Conservation (phyloP, 30 jellyfish, hydroid and myxozoan genomes). For the Aurelia sp. region DNA sequence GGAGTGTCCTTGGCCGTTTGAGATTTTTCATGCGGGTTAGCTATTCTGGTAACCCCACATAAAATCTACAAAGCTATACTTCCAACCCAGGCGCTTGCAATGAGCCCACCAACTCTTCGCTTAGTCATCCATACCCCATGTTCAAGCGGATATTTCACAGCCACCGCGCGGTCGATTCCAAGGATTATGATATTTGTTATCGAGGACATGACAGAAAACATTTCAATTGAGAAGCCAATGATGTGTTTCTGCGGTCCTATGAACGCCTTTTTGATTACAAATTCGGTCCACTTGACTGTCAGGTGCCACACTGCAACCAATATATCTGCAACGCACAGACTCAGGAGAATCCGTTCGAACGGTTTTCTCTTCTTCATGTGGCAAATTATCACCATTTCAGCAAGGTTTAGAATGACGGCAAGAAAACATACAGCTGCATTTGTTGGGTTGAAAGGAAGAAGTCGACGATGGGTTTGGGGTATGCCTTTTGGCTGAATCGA, state of each 20-base stretch:
- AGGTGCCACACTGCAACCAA: constrained; percentile 6
- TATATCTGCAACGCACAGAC: constrained; percentile 46
- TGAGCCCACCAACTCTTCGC: constrained; percentile 1
- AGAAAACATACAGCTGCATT: background rate
- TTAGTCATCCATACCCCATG: constrained; percentile 46
- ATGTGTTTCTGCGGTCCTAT: background rate
- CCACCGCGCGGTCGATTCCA: constrained; percentile 51
- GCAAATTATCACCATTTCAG: constrained; percentile 21
- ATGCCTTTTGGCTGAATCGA: too few relatives aligned
- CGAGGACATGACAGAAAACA: constrained; percentile 43
- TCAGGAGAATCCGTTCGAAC: constrained; percentile 34
- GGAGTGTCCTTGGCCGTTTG: background rate
- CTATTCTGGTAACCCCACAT: constrained; percentile 10
- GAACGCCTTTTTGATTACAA: background rate
- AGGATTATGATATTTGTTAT: constrained; percentile 40
- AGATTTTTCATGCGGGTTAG: background rate
- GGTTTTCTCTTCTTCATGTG: constrained; percentile 6
- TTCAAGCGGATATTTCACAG: constrained; percentile 47
- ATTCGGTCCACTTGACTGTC: background rate
- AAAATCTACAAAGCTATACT: constrained; percentile 13
- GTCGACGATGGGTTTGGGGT: too few relatives aligned
- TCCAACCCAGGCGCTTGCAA: constrained; percentile 47
- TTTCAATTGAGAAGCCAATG: background rate
- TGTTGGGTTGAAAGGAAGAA: background rate
- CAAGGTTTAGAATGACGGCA: constrained; percentile 36